phyloP scores from a whole-genome alignment of 64 coral and sea anemone species.

The Orbicella faveolata region DNA sequence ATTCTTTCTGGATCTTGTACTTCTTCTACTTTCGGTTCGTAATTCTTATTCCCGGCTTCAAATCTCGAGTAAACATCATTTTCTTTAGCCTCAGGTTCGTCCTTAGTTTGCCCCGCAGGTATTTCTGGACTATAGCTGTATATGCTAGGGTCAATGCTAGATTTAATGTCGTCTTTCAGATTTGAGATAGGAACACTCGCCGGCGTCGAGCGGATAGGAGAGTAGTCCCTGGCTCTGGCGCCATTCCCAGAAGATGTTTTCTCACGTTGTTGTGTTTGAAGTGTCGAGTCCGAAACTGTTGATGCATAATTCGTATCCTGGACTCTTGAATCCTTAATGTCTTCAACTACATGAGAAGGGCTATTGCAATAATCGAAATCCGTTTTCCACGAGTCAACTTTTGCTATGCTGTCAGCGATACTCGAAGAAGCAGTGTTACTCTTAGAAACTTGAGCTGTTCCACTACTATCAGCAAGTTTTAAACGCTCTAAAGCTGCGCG shows the following conservation, averaged over 20 bases:
- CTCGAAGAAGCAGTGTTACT: slow-evolving; percentile 14
- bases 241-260: slow-evolving; percentile 17
- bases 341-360: slow-evolving; percentile 7
- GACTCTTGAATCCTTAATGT: background rate
- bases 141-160: background rate
- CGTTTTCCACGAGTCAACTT: slow-evolving; percentile 47
- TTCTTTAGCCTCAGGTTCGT: background rate
- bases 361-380: slow-evolving; percentile 32
- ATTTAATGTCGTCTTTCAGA: background rate
- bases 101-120: background rate
- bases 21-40: slow-evolving; percentile 46
- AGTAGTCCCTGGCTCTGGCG: slow-evolving; percentile 51
- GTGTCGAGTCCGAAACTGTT: background rate
- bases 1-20: slow-evolving; percentile 59
- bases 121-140: background rate
- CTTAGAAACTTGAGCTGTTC: background rate
- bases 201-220: slow-evolving; percentile 30
- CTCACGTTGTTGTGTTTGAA: background rate
- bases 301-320: background rate
- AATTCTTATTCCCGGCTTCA: background rate
- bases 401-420: slow-evolving; percentile 37
- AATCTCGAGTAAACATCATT: background rate
- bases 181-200: background rate
- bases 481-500: slow-evolving; percentile 11
- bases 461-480: background rate